phyloP scores from a whole-genome alignment of 2,888 invertebrate genomes.

The Acanthosoma haemorrhoidale region DNA sequence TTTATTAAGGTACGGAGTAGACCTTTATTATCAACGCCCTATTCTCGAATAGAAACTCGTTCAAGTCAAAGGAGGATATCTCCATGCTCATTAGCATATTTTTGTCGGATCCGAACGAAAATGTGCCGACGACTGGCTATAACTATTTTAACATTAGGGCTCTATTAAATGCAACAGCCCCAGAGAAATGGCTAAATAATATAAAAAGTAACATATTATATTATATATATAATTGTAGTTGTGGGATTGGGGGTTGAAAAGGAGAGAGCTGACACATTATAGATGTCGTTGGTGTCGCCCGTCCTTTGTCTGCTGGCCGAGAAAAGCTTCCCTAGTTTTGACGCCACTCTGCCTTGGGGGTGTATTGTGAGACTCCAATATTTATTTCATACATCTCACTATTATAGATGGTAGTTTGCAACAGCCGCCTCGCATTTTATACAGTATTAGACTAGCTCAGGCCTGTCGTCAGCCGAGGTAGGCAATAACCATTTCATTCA shows the following conservation, averaged over 20 bases:
- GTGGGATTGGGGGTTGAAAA: not conserved
- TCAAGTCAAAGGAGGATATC: too few species aligned
- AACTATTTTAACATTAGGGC: too few species aligned
- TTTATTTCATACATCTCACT: not conserved
- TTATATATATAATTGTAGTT: too few species aligned
- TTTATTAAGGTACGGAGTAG: too few species aligned
- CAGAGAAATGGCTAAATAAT: too few species aligned
- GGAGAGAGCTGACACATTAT: conserved; percentile 22
- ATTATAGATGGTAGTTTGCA: conserved; percentile 18
- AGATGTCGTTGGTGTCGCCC: conserved; percentile 33
- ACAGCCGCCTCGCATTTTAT: conserved; percentile 6
- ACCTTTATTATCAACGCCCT: too few species aligned
- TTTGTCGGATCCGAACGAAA: too few species aligned
- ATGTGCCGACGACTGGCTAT: too few species aligned
- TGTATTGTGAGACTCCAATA: conserved; percentile 6
- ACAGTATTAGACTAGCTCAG: conserved; percentile 16
- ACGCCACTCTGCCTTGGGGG: conserved; percentile 36
- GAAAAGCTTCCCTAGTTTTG: conserved; percentile 37
- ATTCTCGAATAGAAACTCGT: too few species aligned
- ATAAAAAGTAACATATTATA: too few species aligned
- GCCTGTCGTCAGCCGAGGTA: not conserved
- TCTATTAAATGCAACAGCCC: too few species aligned
- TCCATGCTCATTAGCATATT: too few species aligned
- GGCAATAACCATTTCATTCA: not conserved
- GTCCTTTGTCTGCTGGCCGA: conserved; percentile 30